phyloP scores from a whole-genome alignment of 37 sponge, comb jelly and placozoan species.

The Tethya wilhelma region DNA sequence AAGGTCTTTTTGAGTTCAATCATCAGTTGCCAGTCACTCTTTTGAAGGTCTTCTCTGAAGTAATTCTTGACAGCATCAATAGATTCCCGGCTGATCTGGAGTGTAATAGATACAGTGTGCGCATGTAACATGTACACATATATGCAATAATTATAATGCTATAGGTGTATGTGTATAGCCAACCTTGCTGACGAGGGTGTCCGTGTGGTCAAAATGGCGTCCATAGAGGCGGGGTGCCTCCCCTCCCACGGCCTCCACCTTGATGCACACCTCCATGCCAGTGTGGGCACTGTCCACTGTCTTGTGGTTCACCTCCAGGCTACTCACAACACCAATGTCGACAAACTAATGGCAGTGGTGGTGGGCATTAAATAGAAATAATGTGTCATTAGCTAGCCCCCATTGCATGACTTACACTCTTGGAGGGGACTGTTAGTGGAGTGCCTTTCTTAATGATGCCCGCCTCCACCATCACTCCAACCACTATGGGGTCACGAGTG shows the following conservation, averaged over 20 bases:
- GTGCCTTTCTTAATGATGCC: conserved; percentile 85
- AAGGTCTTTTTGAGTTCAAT: conserved; percentile 93
- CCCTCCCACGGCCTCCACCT: conserved; percentile 88
- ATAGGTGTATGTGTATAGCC: neutral
- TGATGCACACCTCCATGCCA: conserved; percentile 93
- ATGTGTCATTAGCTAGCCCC: neutral
- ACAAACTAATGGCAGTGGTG: too few relatives aligned
- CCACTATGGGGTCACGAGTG: conserved; percentile 95
- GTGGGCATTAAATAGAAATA: neutral
- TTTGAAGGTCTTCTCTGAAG: conserved; percentile 92
- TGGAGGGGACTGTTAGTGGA: conserved; percentile 80
- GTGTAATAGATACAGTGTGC: neutral
- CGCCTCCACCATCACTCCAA: conserved; percentile 92
- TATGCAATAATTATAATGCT: neutral
- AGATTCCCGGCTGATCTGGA: conserved; percentile 92
- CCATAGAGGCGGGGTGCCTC: conserved; percentile 95
- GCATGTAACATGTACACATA: neutral
- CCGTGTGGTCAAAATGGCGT: conserved; percentile 92
- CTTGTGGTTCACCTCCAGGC: conserved; percentile 93
- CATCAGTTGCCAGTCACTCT: conserved; percentile 94
- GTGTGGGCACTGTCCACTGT: conserved; percentile 75
- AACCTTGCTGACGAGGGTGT: conserved; percentile 97
- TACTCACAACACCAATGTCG: conserved; percentile 81
- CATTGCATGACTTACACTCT: conserved; percentile 47
- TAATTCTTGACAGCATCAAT: conserved; percentile 98